Percentiles rank a stretch among this genome's conserved stretches.
These are phyloP conservation scores for Aplysia californica DNA, from an alignment of 1,140 invertebrate genomes.

Conservation along the genomic window DNA sequence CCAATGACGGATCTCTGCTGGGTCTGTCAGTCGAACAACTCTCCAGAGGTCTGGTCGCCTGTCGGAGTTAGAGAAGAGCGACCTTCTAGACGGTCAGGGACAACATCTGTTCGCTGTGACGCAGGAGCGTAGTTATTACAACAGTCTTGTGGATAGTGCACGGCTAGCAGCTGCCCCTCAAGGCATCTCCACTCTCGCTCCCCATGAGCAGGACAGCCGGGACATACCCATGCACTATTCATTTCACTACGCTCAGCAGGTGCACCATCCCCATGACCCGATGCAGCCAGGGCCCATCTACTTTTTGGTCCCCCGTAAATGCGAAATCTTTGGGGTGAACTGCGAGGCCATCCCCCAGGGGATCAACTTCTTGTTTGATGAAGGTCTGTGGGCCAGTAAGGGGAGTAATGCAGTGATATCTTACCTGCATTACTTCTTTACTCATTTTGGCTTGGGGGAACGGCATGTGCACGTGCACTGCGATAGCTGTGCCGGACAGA, in stretches of 20 bases:
- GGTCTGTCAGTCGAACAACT: conserved; percentile 15
- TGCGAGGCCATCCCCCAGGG: not conserved
- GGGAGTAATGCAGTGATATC: conserved; percentile 34
- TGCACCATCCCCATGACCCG: not conserved
- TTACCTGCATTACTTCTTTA: conserved; percentile 36
- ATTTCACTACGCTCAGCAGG: conserved; percentile 47
- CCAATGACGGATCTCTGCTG: conserved; percentile 25
- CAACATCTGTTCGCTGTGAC: conserved; percentile 12
- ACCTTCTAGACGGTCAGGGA: not conserved
- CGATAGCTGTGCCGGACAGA: conserved; percentile 34
- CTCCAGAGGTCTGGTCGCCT: not conserved
- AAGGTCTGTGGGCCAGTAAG: conserved; percentile 30
- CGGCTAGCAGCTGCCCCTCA: not conserved
- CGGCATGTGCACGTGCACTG: conserved; percentile 27
- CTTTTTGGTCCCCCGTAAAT: not conserved
- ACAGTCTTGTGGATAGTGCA: conserved; percentile 6
- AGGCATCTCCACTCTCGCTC: conserved; percentile 2
- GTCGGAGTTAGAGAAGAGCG: not conserved
- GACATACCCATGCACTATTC: conserved; percentile 38
- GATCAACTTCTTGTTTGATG: conserved; percentile 41
- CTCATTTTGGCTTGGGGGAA: conserved; percentile 34
- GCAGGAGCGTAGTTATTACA: conserved; percentile 33
- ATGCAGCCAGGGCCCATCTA: not conserved
- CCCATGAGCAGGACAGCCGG: not conserved
- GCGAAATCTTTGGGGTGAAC: not conserved